Evolutionary conservation across 2,888 invertebrate genomes (phyloP), one percentile per base, ranked within the genome.

Genomic region (Colletes collaris): DNA sequence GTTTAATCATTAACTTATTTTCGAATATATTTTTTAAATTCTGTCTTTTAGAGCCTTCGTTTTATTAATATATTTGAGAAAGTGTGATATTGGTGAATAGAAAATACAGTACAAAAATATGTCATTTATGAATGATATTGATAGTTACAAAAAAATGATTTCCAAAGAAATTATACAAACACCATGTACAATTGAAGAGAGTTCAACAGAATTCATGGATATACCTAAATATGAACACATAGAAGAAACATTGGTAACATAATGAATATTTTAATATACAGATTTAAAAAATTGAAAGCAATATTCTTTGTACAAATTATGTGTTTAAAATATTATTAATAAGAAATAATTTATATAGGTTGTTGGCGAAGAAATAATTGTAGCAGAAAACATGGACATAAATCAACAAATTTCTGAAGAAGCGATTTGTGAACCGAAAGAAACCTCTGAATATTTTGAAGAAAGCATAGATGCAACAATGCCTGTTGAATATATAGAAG

Each of bases 231-330:
- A 70, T 11, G 86, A 86, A n/a, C 58, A 37, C n/a, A 35, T 77
- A 27, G 77, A 79, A 10, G 82, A 85, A 11, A 73, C 55, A 8
- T 59, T 82, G 88, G 90, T 90, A 86, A 86, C 3, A 44, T 44
- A 71, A 49, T 50, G 1, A 58, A 37, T 65, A 55, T 7, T 27
- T 50, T 19, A 56, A 10, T n/a, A 52, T 4, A 52, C 4, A 8
- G 13, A 37, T 44, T 55, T 59, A 19, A 8, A 53, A 6, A 66
- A 10, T 37, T 50, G 19, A 11, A 40, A 46, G 10, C 44, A 11
- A 55, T 46, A 52, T 67, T 72, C 53, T 27, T 49, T 35, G 13
- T 35, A n/a, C 13, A 19, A 37, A 55, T 56, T 44, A 56, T 49
- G 19, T 11, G 16, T 27, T 37, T 35, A 19, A 46, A 3, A 16